These are phyloP conservation scores for Pseudoatta argentina DNA, from an alignment of 1,140 invertebrate genomes.

Conservation along the genomic window DNA sequence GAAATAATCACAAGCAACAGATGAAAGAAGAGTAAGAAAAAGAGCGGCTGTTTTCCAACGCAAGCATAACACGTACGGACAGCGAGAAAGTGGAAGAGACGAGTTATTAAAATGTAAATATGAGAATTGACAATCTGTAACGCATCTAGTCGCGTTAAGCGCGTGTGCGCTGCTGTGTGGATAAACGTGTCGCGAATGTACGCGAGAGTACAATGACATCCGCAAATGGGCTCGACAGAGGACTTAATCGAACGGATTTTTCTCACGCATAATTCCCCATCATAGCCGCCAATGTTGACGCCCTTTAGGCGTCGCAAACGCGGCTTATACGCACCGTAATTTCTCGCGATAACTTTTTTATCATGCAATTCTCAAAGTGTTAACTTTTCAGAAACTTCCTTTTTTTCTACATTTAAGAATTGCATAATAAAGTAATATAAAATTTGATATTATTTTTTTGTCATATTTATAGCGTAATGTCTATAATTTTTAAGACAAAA, in stretches of 20 bases:
- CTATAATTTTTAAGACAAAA: not conserved
- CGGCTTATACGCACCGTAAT: not conserved
- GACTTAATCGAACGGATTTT: conserved; percentile 60
- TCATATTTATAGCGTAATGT: not conserved
- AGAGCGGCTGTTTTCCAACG: conserved; percentile 17
- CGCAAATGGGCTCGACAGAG: conserved; percentile 62
- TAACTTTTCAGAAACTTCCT: not conserved
- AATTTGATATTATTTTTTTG: not conserved
- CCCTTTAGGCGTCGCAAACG: conserved; percentile 27
- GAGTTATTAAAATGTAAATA: conserved; percentile 82
- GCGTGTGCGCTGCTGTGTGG: conserved; percentile 64
- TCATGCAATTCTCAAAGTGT: not conserved
- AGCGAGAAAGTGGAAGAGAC: conserved; percentile 69
- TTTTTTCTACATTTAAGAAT: not conserved
- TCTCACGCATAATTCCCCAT: conserved; percentile 45
- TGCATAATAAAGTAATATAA: not conserved
- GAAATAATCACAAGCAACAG: conserved; percentile 13
- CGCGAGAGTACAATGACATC: conserved; percentile 63
- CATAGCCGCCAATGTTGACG: conserved; percentile 31
- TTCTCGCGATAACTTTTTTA: conserved; percentile 14
- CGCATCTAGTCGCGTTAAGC: conserved; percentile 70
- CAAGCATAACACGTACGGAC: conserved; percentile 56
- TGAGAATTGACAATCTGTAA: conserved; percentile 77
- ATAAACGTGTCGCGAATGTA: conserved; percentile 71
- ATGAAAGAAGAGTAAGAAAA: conserved; percentile 53